Base-by-base conservation (phyloP, 2,797 vertebrate genomes). In the Tokudaia muenninki region DNA sequence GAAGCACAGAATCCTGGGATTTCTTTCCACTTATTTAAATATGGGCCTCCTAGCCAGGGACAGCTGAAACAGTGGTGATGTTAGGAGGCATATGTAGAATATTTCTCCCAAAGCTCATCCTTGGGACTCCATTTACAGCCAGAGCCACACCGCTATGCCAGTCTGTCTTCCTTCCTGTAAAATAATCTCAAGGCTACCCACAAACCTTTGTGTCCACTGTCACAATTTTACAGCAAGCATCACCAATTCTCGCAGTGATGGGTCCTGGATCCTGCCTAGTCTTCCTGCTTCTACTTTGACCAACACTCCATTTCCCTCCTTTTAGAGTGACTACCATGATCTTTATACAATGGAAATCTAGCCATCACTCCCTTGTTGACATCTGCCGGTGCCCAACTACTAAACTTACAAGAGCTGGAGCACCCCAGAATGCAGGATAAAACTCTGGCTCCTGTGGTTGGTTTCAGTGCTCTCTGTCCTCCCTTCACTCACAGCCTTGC, bases 381-480 rank as follows among this genome's bases (percentile, higher is more conserved):
- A 67, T 0, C 55, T 59, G 11, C 37, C 22, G 2, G 50, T 44
- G 37, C 16, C 50, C 72, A 94, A 70, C n/a, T 22, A 0, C 41
- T 24, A 37, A 41, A 13, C 37, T 61, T 91, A 50, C 11, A 92
- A 14, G 81, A 9, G 67, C 11, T 3, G 0, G 17, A n/a, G 55
- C 12, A 57, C 22, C 19, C 67, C 7, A 9, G 16, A n/a, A 9
- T 0, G 6, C 11, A 65, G 41, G 8, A 19, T 44, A 34, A 9
- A 1, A 9, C 14, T 22, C 29, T 21, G 1, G 9, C 31, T 37
- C 8, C 5, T 6, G 22, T 52, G 2, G 0, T 22, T 4, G n/a
- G 34, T 67, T 24, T 92, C 4, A 1, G 13, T 24, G 74, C 26
- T 2, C 19, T 10, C 75, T 59, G 17, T 6, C 29, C n/a, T 19